Evolutionary conservation across 2,797 vertebrate genomes (phyloP).

Genomic region (Manis javanica): DNA sequence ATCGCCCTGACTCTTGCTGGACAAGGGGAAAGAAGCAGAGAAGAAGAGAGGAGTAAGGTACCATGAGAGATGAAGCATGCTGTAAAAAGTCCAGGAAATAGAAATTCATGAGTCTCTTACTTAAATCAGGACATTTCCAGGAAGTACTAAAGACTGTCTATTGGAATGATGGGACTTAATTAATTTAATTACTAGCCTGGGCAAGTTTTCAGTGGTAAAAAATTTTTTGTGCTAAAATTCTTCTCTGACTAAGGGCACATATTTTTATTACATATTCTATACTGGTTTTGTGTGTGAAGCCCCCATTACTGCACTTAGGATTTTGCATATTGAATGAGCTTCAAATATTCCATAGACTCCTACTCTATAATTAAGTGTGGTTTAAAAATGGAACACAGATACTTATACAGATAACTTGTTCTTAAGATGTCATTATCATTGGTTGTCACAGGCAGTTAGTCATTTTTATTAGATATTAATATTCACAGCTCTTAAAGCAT

Average conservation of each 20-base stretch:
- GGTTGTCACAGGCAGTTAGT: slow-evolving; percentile 39
- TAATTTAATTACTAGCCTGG: slow-evolving; percentile 37
- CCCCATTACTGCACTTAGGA: slow-evolving; percentile 32
- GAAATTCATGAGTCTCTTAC: neutral
- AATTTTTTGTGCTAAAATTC: neutral
- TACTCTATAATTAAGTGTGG: slow-evolving; percentile 58
- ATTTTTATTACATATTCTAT: slow-evolving; percentile 58
- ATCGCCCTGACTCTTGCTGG: neutral
- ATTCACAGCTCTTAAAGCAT: slow-evolving; percentile 49
- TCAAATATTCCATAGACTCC: slow-evolving; percentile 53
- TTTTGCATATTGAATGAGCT: slow-evolving; percentile 52
- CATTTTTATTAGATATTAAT: slow-evolving; percentile 63
- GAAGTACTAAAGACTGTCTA: neutral
- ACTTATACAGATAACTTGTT: slow-evolving; percentile 55
- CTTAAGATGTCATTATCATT: slow-evolving; percentile 58
- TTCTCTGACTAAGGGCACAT: neutral
- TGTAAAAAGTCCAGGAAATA: neutral
- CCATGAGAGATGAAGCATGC: neutral
- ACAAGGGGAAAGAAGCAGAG: neutral
- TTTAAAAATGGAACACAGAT: slow-evolving; percentile 55
- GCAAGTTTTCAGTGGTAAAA: slow-evolving; percentile 35
- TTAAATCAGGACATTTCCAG: slow-evolving; percentile 28
- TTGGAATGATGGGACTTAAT: neutral
- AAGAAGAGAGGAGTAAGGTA: neutral
- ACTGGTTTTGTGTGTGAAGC: neutral